These are phyloP conservation scores for Oceanodroma tethys DNA, from an alignment of 2,113 vertebrate species.

Conservation along the genomic window DNA sequence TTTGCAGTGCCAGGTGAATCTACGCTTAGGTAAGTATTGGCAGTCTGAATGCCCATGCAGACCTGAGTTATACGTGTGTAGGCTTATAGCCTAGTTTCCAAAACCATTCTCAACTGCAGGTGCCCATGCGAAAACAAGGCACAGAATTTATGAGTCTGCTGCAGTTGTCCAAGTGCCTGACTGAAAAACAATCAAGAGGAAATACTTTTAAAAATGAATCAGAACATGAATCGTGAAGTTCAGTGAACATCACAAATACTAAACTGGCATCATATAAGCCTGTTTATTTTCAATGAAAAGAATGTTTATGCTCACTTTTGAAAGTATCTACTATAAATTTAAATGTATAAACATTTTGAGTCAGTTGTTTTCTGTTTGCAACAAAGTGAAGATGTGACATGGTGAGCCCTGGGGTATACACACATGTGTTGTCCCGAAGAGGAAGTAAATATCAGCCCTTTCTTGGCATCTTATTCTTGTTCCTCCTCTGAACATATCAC, in stretches of 20 bases:
- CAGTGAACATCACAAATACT: not conserved
- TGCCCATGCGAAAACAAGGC: not conserved
- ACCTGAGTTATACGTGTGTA: accelerated
- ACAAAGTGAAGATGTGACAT: not conserved
- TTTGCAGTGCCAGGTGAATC: not conserved
- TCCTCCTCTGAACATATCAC: not conserved
- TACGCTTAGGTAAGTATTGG: not conserved
- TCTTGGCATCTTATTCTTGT: not conserved
- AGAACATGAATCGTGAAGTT: not conserved
- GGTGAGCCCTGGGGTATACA: not conserved
- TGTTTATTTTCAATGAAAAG: not conserved
- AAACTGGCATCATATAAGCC: not conserved
- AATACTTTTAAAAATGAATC: not conserved
- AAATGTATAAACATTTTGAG: not conserved
- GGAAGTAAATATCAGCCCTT: not conserved
- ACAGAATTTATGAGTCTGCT: not conserved
- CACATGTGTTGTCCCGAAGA: not conserved
- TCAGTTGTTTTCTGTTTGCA: not conserved
- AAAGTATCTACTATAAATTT: not conserved
- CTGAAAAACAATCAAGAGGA: not conserved
- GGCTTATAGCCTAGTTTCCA: not conserved
- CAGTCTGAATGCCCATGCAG: not conserved
- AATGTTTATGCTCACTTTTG: not conserved
- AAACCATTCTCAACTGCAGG: not conserved
- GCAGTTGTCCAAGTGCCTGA: not conserved